Base-by-base conservation (phyloP, 1,140 invertebrate species). In the Drosophila subpulchrella region DNA sequence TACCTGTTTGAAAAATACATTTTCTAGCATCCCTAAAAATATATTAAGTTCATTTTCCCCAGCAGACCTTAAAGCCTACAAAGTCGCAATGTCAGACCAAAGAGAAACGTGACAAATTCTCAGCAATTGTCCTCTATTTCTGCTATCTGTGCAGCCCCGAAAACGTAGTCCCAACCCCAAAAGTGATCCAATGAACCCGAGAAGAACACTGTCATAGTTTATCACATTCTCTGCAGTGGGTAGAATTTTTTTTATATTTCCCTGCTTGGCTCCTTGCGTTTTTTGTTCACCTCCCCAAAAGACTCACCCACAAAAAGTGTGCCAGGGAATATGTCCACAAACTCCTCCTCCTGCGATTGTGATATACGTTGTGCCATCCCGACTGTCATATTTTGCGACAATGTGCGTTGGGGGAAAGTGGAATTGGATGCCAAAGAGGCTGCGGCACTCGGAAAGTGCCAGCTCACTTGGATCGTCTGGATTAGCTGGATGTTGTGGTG, bases 311-410 rank as follows among this genome's bases (percentile, higher is more conserved):
- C 32, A 61, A 56, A 78, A 70, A 68, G 56, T 61, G 65, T 67
- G 59, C 60, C 54, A n/a, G 55, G 50, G 60, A 81, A 81, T 84
- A 61, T 83, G 63, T 75, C 60, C 65, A n/a, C 53, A 27, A 30
- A 57, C 42, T 48, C 6, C 34, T 41, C 5, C n/a, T 34, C 74
- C 58, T 38, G 71, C 38, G 47, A 48, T 84, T 67, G 57, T 83
- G 80, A 78, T 82, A 75, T 75, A 82, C 80, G 75, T 71, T 75
- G 59, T 66, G 76, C 81, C 59, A 79, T 80, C 76, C 71, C 63
- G 76, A 80, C 66, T 83, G 81, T 84, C 81, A 84, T 83, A 66
- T 76, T 76, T 84, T 62, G 57, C 74, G 75, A 73, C 78, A 56
- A 54, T 77, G 75, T 60, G 59, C 44, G 68, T 36, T 60, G 34